Percentiles rank a stretch among this genome's conserved stretches.
These are phyloP conservation scores for Girardia tigrina DNA, from an alignment of 2,888 invertebrate genomes.

Conservation along the genomic window DNA sequence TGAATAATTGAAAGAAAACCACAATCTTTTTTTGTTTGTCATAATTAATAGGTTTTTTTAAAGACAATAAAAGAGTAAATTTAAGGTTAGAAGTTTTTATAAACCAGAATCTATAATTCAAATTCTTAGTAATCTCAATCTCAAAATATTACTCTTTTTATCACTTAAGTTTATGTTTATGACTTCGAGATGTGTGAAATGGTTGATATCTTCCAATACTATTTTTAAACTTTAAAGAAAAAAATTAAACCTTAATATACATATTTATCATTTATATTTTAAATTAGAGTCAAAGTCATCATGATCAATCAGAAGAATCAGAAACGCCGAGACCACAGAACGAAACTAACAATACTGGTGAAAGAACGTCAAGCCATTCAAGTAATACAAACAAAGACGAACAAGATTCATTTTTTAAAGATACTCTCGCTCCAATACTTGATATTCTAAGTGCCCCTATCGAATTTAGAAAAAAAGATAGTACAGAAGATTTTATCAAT, in stretches of 20 bases:
- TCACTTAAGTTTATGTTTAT: too few species aligned
- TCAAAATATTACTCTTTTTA: too few species aligned
- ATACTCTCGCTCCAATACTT: conserved; percentile 8
- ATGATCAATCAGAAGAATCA: neutral
- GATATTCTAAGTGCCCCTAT: conserved; percentile 23
- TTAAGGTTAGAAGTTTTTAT: too few species aligned
- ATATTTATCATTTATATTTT: neutral
- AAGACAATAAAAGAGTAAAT: too few species aligned
- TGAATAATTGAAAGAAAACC: too few species aligned
- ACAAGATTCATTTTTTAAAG: neutral
- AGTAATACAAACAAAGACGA: neutral
- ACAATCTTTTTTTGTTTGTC: too few species aligned
- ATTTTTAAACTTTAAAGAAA: too few species aligned
- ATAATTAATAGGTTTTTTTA: too few species aligned
- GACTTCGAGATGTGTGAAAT: too few species aligned
- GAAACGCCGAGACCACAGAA: neutral
- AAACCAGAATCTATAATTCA: too few species aligned
- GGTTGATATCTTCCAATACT: too few species aligned
- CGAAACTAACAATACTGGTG: neutral
- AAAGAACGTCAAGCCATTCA: neutral
- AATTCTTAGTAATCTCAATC: too few species aligned
- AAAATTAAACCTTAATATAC: neutral
- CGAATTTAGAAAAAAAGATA: neutral
- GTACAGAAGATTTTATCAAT: conserved; percentile 18
- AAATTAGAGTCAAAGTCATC: neutral